A percentile compares a stretch with the other conserved stretches of the same genome.
phyloP scores from a whole-genome alignment of 2,797 vertebrate species.

The Danio tinwini region DNA sequence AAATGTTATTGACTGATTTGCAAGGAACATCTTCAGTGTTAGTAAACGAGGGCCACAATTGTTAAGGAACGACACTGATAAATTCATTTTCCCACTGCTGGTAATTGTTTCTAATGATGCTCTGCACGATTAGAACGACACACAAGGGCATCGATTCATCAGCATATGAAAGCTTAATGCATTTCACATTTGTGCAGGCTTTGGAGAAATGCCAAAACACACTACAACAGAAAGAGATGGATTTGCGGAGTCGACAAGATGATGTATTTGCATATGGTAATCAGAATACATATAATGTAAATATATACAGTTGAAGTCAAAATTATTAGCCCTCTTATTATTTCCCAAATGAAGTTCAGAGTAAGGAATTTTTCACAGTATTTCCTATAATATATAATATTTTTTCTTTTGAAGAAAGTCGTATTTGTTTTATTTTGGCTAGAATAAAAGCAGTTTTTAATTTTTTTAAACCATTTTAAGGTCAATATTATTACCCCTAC shows the following conservation, averaged over 20 bases:
- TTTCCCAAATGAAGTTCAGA: too few species aligned
- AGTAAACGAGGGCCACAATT: constrained; percentile 40
- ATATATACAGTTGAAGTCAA: neutral
- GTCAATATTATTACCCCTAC: too few species aligned
- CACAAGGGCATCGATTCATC: constrained; percentile 50
- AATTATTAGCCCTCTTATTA: too few species aligned
- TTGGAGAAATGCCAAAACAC: constrained; percentile 37
- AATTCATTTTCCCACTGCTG: neutral
- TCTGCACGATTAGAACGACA: constrained; percentile 16
- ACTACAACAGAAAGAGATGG: constrained; percentile 33
- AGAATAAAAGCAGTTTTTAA: too few species aligned
- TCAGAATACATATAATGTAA: neutral
- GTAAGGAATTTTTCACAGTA: too few species aligned
- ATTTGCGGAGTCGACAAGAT: constrained; percentile 9
- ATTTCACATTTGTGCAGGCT: constrained; percentile 13
- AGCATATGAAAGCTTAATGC: constrained; percentile 40
- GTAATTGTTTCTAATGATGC: constrained; percentile 41
- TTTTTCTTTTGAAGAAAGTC: too few species aligned
- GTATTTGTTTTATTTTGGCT: too few species aligned
- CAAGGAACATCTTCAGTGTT: constrained; percentile 58
- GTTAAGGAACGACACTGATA: constrained; percentile 11
- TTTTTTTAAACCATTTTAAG: too few species aligned
- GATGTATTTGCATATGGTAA: constrained; percentile 12
- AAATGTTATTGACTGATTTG: neutral
- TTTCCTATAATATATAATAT: too few species aligned